A percentile compares a stretch with the other conserved stretches of the same genome.
Conservation (phyloP, 2,797 vertebrate species). For the Megaceryle alcyon region DNA sequence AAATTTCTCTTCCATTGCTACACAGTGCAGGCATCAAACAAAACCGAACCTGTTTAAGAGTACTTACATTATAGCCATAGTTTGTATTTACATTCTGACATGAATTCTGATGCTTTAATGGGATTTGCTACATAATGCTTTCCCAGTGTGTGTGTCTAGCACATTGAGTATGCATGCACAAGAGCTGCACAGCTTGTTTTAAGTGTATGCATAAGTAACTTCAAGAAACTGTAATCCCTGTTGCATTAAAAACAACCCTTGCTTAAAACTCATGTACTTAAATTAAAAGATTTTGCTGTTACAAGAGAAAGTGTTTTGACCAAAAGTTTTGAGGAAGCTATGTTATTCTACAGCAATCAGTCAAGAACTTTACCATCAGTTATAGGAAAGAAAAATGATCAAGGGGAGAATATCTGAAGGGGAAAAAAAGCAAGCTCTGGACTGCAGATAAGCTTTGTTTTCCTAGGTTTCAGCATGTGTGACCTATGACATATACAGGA, state of each 20-base stretch:
- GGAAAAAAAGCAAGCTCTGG: background rate
- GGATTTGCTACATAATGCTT: background rate
- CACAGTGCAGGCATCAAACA: background rate
- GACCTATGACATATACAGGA: background rate
- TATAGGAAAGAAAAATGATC: background rate
- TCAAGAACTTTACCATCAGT: background rate
- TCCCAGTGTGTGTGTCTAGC: background rate
- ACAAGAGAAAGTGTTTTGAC: background rate
- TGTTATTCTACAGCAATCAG: background rate
- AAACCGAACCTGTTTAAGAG: background rate
- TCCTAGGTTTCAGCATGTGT: background rate
- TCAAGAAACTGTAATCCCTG: background rate
- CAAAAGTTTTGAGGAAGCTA: background rate
- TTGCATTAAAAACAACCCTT: background rate
- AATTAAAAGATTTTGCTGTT: background rate
- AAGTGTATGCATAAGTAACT: background rate
- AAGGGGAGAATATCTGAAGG: background rate
- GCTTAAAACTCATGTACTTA: background rate
- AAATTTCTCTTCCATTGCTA: too few relatives aligned
- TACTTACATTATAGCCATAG: background rate
- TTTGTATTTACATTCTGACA: background rate
- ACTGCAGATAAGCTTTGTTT: background rate
- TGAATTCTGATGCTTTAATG: background rate
- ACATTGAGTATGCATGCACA: background rate
- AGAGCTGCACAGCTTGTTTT: background rate